phyloP scores from a whole-genome alignment of 2,797 vertebrate species.

The Mionectes olivaceus region DNA sequence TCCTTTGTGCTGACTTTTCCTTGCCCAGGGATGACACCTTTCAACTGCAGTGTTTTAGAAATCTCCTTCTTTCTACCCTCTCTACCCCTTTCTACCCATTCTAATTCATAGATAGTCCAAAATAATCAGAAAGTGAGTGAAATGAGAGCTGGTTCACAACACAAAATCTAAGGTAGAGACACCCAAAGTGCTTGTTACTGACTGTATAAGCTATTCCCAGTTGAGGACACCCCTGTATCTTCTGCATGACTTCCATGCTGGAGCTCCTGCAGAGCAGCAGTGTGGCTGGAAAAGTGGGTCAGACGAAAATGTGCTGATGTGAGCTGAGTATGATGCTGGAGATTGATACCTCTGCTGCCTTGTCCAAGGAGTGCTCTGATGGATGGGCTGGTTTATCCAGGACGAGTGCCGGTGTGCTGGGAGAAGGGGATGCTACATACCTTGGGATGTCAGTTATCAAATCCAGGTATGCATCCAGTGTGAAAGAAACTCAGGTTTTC shows the following conservation, averaged over 20 bases:
- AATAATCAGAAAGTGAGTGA: background rate
- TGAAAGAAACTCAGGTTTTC: background rate
- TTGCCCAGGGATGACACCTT: background rate
- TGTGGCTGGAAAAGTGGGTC: background rate
- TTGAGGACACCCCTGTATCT: background rate
- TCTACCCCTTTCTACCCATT: background rate
- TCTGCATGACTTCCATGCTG: fast-evolving
- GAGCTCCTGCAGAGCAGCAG: background rate
- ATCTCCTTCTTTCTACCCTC: background rate
- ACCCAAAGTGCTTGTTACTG: background rate
- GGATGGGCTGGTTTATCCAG: background rate
- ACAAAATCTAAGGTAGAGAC: background rate
- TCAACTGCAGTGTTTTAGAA: background rate
- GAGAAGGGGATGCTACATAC: background rate
- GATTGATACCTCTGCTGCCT: background rate
- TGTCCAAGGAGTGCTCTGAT: background rate
- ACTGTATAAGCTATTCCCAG: background rate
- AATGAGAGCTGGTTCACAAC: background rate
- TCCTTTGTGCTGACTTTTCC: background rate
- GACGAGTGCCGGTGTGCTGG: background rate
- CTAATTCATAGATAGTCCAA: background rate
- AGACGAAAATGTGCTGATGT: background rate
- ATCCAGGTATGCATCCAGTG: background rate
- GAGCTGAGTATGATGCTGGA: background rate
- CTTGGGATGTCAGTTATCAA: background rate